These are phyloP conservation scores for Hydrozoanthus gracilis DNA, from an alignment of 92 coral and sea anemone genomes.

Conservation along the genomic window DNA sequence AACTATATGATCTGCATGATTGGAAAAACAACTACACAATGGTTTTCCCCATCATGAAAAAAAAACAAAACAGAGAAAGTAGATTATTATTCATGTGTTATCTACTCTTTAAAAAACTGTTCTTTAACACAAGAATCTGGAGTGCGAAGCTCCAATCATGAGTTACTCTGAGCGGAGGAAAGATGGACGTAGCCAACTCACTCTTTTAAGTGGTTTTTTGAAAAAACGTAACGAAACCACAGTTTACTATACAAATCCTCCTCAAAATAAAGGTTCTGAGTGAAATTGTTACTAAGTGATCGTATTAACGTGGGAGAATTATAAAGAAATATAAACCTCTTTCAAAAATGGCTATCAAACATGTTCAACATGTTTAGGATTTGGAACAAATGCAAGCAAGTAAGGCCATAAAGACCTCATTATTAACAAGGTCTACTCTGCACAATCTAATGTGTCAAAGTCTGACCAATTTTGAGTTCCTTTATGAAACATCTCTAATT, in stretches of 20 bases:
- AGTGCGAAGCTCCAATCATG: conserved; percentile 9
- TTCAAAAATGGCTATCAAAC: not conserved
- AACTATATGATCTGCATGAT: too few relatives aligned
- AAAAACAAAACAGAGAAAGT: too few relatives aligned
- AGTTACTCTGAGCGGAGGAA: not conserved
- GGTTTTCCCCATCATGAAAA: too few relatives aligned
- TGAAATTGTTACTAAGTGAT: conserved; percentile 1
- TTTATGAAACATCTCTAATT: too few relatives aligned
- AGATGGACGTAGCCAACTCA: conserved; percentile 1
- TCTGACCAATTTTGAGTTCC: conserved; percentile 1
- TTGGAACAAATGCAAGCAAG: not conserved
- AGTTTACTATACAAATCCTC: conserved; percentile 1
- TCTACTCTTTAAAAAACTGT: not conserved
- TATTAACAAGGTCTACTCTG: too few relatives aligned
- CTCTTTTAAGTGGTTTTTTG: not conserved
- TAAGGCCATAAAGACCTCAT: not conserved
- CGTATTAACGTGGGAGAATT: not conserved
- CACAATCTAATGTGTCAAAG: not conserved
- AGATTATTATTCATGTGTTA: too few relatives aligned
- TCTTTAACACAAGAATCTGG: conserved; percentile 7
- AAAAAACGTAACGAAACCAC: not conserved
- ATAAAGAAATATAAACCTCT: not conserved
- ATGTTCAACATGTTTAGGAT: too few relatives aligned
- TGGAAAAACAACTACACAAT: too few relatives aligned
- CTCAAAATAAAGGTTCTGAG: not conserved